Evolutionary conservation across 2,888 invertebrate species (phyloP), one percentile per base, ranked within the genome.

Genomic region (Lithodes maja): DNA sequence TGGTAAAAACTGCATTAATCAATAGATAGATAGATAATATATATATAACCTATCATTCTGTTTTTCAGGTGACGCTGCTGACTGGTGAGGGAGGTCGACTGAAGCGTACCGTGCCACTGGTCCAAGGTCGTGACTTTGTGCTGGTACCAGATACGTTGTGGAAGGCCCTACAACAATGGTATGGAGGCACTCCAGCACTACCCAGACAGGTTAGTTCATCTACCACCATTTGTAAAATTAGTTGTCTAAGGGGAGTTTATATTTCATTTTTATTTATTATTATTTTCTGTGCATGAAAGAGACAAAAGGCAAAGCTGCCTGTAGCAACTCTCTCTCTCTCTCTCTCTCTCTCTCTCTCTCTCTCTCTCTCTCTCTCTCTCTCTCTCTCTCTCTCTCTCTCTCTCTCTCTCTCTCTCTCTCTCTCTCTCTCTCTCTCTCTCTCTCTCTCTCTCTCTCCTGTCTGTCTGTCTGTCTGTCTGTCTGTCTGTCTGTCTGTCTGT

Each of bases 81-180:
- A 98, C 98, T 1, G 97, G 97, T 85, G 98, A 98, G 94, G 98
- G 98, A 92, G 98, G 98, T 0, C 95, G 96, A 93, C 94, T 98
- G 91, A 96, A 96, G 92, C 95, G 96, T 71, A 92, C 92, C 77
- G 87, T 93, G 33, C 95, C 96, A 71, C 94, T 97, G 89, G 95
- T 95, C n/a, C 96, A 97, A 93, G 96, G 96, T 92, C 95, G 96
- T 89, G 98, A 98, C 95, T 98, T 97, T 94, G 97, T 97, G 94
- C 94, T 98, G 80, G 95, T 98, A 83, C 97, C 98, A 1, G 97
- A 97, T 93, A 96, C 97, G 78, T 94, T 98, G 92, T 98, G 98
- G 98, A 96, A 97, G 91, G 97, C 97, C 0, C 94, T 98, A 15
- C 96, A 96, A 91, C 95, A 96, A 92, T 98, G 98, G 98, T 97